Base-by-base conservation (phyloP, 92 coral and sea anemone species). In the Actinostola sp. region DNA sequence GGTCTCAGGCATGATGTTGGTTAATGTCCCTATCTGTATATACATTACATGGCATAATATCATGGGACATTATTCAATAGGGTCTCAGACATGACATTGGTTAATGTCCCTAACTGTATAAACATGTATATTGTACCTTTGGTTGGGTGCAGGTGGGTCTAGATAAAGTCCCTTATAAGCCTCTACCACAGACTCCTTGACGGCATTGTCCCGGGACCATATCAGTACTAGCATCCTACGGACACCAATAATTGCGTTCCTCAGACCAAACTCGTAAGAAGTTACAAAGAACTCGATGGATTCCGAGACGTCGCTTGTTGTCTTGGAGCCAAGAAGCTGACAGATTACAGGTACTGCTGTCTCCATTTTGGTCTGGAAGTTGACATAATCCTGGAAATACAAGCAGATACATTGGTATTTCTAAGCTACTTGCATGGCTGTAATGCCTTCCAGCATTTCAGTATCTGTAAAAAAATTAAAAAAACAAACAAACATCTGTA, bases 271-370 rank as follows among this genome's bases (percentile, higher is more conserved):
- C 80, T 95, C 99, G 35, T 87, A 85, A 3, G 97, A 92, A 1
- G 87, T 84, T 14, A 91, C 99, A 63, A 91, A 84, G 83, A 95
- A 95, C 49, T 88, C 90, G 36, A 95, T 81, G 9, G 99, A 82
- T 58, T 95, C 99, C 9, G 87, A 84, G 21, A 95, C 99, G 44
- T 95, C 99, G 28, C 90, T 72, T 25, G 82, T 74, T 30, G 89
- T 88, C 54, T 91, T 92, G 67, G 99, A 95, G 27, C 99, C 99
- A 17, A 95, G 92, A 28, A 95, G 95, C 51, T 91, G 97, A 62
- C 98, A 88, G 35, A 94, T 72, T 2, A 92, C 90, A 21, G 93
- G 81, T 19, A 91, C 64, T 17, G 97, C 89, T 43, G 71, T 82
- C 59, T 94, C 97, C 88, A 88, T 80, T 66, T 91, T 85, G n/a